Evolutionary conservation across 92 coral and sea anemone genomes (phyloP).

Genomic region (Montipora capitata): DNA sequence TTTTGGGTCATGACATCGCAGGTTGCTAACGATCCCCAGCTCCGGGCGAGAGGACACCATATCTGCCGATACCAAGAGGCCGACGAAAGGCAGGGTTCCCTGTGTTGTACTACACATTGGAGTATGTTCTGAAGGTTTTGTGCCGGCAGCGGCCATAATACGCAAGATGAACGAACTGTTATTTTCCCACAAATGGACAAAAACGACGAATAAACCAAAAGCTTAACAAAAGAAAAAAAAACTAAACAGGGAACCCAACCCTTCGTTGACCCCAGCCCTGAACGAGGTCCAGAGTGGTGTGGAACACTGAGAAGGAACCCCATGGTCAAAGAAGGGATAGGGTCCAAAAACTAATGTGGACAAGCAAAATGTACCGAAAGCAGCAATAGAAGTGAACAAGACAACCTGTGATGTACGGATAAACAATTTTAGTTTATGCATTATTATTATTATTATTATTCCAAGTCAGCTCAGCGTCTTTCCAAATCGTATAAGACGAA

Average conservation of each 20-base stretch:
- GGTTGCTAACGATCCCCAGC: conserved; percentile 1
- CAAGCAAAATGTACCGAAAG: too few species aligned
- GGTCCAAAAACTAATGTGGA: too few species aligned
- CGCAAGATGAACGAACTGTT: not conserved
- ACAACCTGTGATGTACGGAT: too few species aligned
- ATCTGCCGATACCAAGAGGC: conserved; percentile 28
- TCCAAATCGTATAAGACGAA: too few species aligned
- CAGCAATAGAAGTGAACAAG: too few species aligned
- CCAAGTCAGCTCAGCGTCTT: too few species aligned
- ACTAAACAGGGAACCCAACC: not conserved
- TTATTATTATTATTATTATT: too few species aligned
- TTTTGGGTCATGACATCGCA: conserved; percentile 13
- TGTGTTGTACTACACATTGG: not conserved
- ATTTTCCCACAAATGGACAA: not conserved
- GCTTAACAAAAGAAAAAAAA: too few species aligned
- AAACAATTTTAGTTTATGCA: too few species aligned
- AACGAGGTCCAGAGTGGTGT: not conserved
- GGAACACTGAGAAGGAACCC: conserved; percentile 8
- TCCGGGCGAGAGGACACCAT: conserved; percentile 11
- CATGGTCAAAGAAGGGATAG: not conserved
- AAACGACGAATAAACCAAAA: not conserved
- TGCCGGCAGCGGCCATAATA: not conserved
- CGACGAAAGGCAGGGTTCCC: conserved; percentile 39
- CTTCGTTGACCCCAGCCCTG: too few species aligned
- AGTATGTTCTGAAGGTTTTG: too few species aligned